Conservation (phyloP, 2,113 vertebrate species). For the Pandion haliaetus region DNA sequence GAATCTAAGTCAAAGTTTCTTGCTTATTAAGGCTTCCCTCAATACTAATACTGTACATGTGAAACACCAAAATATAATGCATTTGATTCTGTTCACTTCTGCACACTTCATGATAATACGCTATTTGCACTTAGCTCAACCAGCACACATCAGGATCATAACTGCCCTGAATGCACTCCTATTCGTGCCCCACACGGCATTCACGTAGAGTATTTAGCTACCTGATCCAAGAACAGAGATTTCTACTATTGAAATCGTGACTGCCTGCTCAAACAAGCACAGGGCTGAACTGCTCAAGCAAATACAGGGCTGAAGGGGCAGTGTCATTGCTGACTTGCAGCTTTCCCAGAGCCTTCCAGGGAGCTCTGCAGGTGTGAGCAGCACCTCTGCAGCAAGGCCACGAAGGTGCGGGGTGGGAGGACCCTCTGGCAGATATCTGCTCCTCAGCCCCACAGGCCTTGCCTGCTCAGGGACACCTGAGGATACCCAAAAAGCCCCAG, state of each 20-base stretch:
- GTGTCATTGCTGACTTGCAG: not conserved
- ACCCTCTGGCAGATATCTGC: not conserved
- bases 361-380: not conserved
- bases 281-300: not conserved
- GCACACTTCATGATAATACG: not conserved
- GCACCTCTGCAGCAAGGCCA: not conserved
- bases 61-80: not conserved
- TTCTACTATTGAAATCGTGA: not conserved
- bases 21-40: not conserved
- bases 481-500: not conserved
- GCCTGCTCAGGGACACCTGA: not conserved
- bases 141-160: not conserved
- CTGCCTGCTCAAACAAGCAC: not conserved
- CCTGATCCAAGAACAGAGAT: not conserved
- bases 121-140: not conserved
- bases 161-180: not conserved
- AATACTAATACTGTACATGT: not conserved
- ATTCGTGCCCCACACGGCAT: fast-evolving
- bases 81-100: not conserved
- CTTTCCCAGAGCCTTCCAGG: not conserved
- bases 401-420: not conserved
- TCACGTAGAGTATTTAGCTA: not conserved
- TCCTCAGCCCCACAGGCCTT: not conserved
- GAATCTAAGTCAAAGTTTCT: not conserved
- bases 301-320: not conserved